Percentiles rank a stretch among this genome's conserved stretches.
These are phyloP conservation scores for Hemibagrus wyckioides DNA, from an alignment of 2,113 vertebrate species.

Conservation along the genomic window DNA sequence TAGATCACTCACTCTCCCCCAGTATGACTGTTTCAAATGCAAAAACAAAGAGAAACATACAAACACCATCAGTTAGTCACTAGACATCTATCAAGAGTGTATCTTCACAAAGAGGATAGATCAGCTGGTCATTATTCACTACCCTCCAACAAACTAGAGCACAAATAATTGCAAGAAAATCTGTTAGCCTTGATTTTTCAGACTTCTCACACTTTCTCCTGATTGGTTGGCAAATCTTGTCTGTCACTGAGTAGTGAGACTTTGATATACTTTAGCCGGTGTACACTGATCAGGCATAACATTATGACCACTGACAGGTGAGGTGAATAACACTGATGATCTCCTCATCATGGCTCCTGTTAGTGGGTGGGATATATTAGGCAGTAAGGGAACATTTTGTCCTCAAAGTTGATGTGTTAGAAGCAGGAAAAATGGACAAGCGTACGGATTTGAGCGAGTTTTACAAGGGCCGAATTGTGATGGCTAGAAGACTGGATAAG, in stretches of 20 bases:
- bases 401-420: no score
- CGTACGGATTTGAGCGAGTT: no score
- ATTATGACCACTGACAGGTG: no score
- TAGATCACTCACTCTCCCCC: neutral
- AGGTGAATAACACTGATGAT: no score
- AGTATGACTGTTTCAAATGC: neutral
- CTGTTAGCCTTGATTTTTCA: neutral
- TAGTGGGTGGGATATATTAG: no score
- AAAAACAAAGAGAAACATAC: neutral
- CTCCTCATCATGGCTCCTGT: no score
- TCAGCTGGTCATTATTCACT: neutral
- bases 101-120: neutral
- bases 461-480: no score
- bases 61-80: neutral
- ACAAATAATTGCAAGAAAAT: neutral
- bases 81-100: neutral
- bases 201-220: neutral
- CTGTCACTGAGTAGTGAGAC: neutral
- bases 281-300: no score
- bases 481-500: no score
- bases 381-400: no score
- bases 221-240: neutral
- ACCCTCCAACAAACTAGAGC: no score
- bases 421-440: no score
- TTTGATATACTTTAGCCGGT: neutral